Percentiles rank a stretch among this genome's conserved stretches.
phyloP scores from a whole-genome alignment of 1,140 invertebrate genomes.

The Heterodera schachtii region DNA sequence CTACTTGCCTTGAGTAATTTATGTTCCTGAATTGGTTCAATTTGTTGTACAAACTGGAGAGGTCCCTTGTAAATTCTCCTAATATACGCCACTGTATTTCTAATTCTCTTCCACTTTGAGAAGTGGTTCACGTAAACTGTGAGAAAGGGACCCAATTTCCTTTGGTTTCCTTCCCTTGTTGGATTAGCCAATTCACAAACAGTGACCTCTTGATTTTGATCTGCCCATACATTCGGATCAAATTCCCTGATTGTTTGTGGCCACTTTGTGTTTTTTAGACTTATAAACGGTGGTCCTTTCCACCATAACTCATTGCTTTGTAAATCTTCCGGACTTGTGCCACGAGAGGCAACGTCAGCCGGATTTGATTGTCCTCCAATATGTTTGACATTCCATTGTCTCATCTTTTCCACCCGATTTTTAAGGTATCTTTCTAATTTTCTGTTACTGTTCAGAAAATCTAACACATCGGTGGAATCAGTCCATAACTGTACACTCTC shows the following conservation, averaged over 20 bases:
- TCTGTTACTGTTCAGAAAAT: too few relatives aligned
- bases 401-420: too few relatives aligned
- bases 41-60: background rate
- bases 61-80: too few relatives aligned
- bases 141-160: background rate
- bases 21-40: background rate
- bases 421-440: too few relatives aligned
- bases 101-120: background rate
- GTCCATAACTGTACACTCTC: too few relatives aligned
- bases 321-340: too few relatives aligned
- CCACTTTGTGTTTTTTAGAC: background rate
- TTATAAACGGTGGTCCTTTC: too few relatives aligned
- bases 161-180: background rate
- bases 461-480: too few relatives aligned
- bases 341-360: too few relatives aligned
- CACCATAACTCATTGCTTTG: too few relatives aligned
- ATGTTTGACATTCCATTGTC: too few relatives aligned
- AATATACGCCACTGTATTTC: background rate
- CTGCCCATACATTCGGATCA: background rate
- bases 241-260: background rate
- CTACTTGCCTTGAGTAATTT: background rate
- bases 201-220: background rate
- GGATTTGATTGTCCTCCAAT: too few relatives aligned
- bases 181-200: background rate
- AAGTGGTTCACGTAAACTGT: background rate